Evolutionary conservation across 2,888 invertebrate species (phyloP).

Genomic region (Lasioglossum lativentre): DNA sequence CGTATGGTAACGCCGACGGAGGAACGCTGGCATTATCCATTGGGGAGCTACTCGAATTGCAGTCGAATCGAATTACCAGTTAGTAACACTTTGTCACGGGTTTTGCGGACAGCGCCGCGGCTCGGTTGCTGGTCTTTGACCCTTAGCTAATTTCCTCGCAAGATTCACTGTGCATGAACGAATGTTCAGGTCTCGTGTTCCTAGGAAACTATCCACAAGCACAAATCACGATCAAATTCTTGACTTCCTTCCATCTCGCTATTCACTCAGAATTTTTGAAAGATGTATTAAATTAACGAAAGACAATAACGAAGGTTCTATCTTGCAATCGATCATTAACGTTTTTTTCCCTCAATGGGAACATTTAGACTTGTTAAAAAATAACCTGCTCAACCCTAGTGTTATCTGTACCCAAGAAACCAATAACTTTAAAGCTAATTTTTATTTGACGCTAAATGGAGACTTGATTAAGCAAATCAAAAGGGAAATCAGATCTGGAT

Average conservation of each 20-base stretch:
- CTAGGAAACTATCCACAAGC: background rate
- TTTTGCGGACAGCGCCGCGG: conserved; percentile 30
- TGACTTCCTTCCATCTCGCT: background rate
- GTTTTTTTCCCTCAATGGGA: too few relatives aligned
- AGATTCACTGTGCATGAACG: background rate
- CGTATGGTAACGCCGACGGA: conserved; percentile 28
- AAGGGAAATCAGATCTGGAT: too few relatives aligned
- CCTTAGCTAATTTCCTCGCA: conserved; percentile 29
- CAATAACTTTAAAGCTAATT: too few relatives aligned
- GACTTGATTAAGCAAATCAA: too few relatives aligned
- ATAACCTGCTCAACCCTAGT: too few relatives aligned
- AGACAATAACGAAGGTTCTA: too few relatives aligned
- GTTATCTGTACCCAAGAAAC: too few relatives aligned
- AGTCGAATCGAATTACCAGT: conserved; percentile 58
- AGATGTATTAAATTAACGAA: too few relatives aligned
- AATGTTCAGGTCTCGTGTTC: background rate
- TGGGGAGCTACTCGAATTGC: conserved; percentile 34
- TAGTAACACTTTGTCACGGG: conserved; percentile 54
- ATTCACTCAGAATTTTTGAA: too few relatives aligned
- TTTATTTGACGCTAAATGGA: too few relatives aligned
- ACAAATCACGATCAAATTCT: background rate
- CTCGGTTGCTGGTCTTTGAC: conserved; percentile 15
- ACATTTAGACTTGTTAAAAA: too few relatives aligned
- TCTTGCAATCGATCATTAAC: too few relatives aligned
- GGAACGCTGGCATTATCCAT: conserved; percentile 43